These are phyloP conservation scores for Gorsachius magnificus DNA, from an alignment of 2,797 vertebrate genomes.

Conservation along the genomic window DNA sequence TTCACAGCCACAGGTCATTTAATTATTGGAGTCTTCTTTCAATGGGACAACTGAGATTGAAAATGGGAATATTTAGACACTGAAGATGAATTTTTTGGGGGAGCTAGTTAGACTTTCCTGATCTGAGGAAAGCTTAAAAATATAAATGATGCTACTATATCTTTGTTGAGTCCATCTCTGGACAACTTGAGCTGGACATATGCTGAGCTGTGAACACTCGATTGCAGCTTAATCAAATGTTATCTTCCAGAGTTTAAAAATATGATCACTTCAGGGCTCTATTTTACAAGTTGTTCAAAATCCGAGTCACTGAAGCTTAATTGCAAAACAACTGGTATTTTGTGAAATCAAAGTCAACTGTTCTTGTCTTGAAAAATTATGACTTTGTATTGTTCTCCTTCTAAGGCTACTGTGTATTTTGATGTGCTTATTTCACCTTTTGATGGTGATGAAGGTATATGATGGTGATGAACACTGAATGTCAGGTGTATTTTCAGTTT, in stretches of 20 bases:
- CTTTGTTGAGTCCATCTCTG: not conserved
- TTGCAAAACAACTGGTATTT: not conserved
- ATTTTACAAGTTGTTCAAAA: not conserved
- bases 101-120: not conserved
- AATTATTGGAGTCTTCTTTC: not conserved
- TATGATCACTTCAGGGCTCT: not conserved
- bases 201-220: not conserved
- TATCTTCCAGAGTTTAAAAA: not conserved
- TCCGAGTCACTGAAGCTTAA: not conserved
- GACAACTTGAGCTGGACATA: not conserved
- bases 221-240: not conserved
- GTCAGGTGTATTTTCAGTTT: not conserved
- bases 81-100: not conserved
- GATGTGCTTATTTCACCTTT: not conserved
- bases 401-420: not conserved
- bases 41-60: not conserved
- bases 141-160: not conserved
- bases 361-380: not conserved
- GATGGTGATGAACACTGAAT: not conserved
- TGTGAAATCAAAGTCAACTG: not conserved
- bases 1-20: not conserved
- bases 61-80: not conserved
- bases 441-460: not conserved
- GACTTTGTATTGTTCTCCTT: not conserved
- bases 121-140: not conserved